A percentile compares a stretch with the other conserved stretches of the same genome.
These are phyloP conservation scores for Brenthis hecate DNA, from an alignment of 2,888 invertebrate species.

Conservation along the genomic window DNA sequence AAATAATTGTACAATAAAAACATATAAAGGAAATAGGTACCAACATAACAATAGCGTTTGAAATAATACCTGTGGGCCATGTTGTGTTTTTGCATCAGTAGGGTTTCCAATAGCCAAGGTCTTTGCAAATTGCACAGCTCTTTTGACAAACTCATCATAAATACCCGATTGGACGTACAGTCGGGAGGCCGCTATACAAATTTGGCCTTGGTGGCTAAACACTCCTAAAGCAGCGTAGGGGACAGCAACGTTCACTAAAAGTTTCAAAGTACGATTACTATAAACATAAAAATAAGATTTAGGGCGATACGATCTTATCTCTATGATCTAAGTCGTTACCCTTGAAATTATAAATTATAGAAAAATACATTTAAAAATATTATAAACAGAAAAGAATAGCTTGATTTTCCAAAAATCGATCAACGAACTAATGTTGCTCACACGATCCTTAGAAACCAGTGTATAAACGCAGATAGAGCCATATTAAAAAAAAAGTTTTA, in stretches of 20 bases:
- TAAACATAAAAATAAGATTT: too few relatives aligned
- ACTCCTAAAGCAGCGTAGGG: conserved; percentile 53
- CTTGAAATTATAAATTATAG: too few relatives aligned
- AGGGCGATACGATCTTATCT: too few relatives aligned
- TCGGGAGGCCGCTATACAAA: conserved; percentile 61
- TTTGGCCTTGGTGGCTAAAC: conserved; percentile 59
- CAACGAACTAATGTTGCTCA: too few relatives aligned
- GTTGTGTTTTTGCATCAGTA: conserved; percentile 45
- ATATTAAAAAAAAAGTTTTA: too few relatives aligned
- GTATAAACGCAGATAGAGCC: too few relatives aligned
- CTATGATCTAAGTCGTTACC: too few relatives aligned
- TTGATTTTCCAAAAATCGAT: too few relatives aligned
- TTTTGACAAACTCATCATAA: conserved; percentile 91
- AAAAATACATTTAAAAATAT: too few relatives aligned
- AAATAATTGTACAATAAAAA: too few relatives aligned
- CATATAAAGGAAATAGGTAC: background rate
- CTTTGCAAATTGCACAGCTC: conserved; percentile 85
- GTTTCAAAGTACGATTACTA: background rate
- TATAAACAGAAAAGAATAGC: too few relatives aligned
- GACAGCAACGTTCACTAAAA: conserved; percentile 55
- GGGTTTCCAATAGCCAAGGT: conserved; percentile 85
- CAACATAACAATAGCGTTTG: background rate
- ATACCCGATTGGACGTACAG: conserved; percentile 76
- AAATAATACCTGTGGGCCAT: conserved; percentile 52
- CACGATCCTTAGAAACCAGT: too few relatives aligned